Evolutionary conservation across 2,888 invertebrate species (phyloP).

Genomic region (Zele albiditarsus): DNA sequence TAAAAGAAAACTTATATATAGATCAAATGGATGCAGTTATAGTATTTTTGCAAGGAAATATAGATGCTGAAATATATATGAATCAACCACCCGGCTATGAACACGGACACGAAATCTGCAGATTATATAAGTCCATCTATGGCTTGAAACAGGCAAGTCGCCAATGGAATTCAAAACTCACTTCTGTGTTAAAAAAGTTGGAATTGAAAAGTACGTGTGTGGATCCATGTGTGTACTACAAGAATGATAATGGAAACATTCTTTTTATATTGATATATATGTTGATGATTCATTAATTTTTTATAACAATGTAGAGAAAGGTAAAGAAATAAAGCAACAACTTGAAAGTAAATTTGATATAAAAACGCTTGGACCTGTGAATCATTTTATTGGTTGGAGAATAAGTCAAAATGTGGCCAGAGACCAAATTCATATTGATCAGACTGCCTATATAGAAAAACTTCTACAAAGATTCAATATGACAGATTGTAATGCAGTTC

Average conservation of each 20-base stretch:
- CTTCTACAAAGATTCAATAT: conserved; percentile 41
- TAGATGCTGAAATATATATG: conserved; percentile 56
- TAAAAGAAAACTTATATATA: conserved; percentile 48
- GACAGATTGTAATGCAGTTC: conserved; percentile 30
- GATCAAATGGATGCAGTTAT: conserved; percentile 57
- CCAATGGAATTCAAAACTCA: conserved; percentile 41
- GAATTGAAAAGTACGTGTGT: conserved; percentile 32
- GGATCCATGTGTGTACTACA: conserved; percentile 43
- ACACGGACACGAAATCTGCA: conserved; percentile 38
- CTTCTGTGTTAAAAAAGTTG: conserved; percentile 24
- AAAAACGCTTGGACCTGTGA: conserved; percentile 36
- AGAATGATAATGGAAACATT: background rate
- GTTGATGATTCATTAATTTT: background rate
- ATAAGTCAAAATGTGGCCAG: conserved; percentile 20
- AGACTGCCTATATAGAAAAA: conserved; percentile 36
- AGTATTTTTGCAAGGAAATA: conserved; percentile 58
- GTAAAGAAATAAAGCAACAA: conserved; percentile 25
- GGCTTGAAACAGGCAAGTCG: conserved; percentile 47
- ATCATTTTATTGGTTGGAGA: conserved; percentile 40
- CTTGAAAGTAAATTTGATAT: conserved; percentile 38
- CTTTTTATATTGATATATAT: background rate
- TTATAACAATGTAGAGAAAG: no score
- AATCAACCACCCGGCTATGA: conserved; percentile 49
- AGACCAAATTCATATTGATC: conserved; percentile 20
- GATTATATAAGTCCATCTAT: conserved; percentile 45